Evolutionary conservation across 2,888 invertebrate species (phyloP).

Genomic region (Leptinotarsa tumamoca): DNA sequence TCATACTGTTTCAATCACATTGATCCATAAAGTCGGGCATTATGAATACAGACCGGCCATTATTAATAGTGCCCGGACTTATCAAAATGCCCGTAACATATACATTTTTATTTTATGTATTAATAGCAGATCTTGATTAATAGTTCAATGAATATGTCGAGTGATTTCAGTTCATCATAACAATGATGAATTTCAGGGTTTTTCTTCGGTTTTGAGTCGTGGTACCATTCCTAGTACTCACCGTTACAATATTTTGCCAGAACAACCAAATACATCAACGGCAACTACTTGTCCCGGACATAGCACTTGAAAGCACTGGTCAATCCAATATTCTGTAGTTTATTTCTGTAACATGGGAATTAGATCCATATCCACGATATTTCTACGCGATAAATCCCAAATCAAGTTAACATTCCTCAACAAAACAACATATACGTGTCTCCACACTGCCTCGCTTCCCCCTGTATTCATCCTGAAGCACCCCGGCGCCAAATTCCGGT

Average conservation of each 20-base stretch:
- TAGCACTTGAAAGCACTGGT: not conserved
- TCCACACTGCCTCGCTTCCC: not conserved
- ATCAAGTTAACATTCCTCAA: not conserved
- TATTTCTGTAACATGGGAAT: not conserved
- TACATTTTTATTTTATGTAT: no score
- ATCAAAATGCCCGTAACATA: no score
- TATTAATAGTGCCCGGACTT: no score
- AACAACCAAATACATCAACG: not conserved
- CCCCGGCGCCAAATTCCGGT: slow-evolving; percentile 16
- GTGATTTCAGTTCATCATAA: no score
- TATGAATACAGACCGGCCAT: no score
- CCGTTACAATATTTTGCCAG: not conserved
- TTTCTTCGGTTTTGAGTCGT: no score
- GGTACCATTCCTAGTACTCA: not conserved
- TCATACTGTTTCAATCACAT: no score
- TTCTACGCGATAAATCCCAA: not conserved
- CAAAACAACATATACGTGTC: not conserved
- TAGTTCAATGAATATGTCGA: no score
- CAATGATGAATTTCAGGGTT: no score
- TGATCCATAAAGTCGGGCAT: no score
- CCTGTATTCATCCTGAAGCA: not conserved
- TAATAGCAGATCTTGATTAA: no score
- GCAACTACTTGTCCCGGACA: not conserved
- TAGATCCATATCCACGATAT: not conserved
- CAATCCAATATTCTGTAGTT: not conserved